phyloP scores from a whole-genome alignment of 35 echinoderm and acorn worm species.

The Diadema setosum region DNA sequence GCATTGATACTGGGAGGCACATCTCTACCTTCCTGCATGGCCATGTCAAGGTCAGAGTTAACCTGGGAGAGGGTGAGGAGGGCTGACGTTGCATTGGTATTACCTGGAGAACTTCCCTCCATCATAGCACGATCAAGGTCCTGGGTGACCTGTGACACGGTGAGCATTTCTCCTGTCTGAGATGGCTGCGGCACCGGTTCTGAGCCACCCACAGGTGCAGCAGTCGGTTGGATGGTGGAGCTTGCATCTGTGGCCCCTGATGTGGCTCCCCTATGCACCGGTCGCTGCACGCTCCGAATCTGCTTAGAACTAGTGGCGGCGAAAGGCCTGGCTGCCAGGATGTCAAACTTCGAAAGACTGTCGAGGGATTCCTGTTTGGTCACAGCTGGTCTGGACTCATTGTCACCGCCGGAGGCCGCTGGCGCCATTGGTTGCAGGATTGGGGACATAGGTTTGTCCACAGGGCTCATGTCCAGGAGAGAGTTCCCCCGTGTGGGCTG shows the following conservation, averaged over 20 bases:
- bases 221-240: background rate
- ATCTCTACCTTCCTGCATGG: background rate
- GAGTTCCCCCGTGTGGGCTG: background rate
- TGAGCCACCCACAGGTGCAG: background rate
- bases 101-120: background rate
- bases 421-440: constrained; percentile 27
- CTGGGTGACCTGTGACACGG: constrained; percentile 56
- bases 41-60: constrained; percentile 71
- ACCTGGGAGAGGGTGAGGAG: constrained; percentile 66
- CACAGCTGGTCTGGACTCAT: background rate
- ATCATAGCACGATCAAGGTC: constrained; percentile 71
- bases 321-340: constrained; percentile 57
- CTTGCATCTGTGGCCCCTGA: background rate
- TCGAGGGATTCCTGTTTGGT: constrained; percentile 27
- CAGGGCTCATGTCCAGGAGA: constrained; percentile 63
- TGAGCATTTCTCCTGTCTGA: constrained; percentile 25
- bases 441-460: constrained; percentile 30
- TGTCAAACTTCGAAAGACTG: constrained; percentile 37
- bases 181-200: background rate
- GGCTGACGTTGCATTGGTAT: background rate
- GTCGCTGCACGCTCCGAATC: constrained; percentile 57
- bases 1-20: background rate
- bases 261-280: constrained; percentile 18
- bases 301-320: background rate
- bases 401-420: background rate